phyloP scores from a whole-genome alignment of 1,140 invertebrate genomes.

The Heliothis subflexa region DNA sequence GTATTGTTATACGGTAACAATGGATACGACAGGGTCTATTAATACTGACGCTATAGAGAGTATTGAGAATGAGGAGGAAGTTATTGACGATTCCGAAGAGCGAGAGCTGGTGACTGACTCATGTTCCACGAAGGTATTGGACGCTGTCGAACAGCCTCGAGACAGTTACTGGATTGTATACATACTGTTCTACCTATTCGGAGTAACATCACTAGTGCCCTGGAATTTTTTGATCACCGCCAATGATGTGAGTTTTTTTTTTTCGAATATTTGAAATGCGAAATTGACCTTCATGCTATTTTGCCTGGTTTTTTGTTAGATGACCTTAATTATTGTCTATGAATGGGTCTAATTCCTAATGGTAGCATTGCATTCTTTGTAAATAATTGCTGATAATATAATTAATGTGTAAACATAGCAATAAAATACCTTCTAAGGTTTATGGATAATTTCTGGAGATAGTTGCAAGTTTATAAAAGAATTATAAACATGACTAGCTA shows the following conservation, averaged over 20 bases:
- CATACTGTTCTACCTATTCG: slow-evolving; percentile 95
- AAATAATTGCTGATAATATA: neutral
- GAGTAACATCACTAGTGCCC: slow-evolving; percentile 95
- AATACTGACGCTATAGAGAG: slow-evolving; percentile 74
- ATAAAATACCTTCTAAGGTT: neutral
- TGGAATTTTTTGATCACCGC: slow-evolving; percentile 99
- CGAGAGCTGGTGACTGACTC: slow-evolving; percentile 77
- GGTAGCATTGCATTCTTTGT: neutral
- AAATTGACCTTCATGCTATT: slow-evolving; percentile 7
- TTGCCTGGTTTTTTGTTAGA: neutral
- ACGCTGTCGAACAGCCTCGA: slow-evolving; percentile 82
- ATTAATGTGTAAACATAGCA: neutral
- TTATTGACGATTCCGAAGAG: slow-evolving; percentile 79
- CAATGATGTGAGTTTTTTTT: slow-evolving; percentile 92
- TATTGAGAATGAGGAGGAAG: slow-evolving; percentile 78
- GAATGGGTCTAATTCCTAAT: slow-evolving; percentile 1
- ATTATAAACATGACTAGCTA: too few relatives aligned
- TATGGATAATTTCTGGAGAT: too few relatives aligned
- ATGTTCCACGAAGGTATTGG: slow-evolving; percentile 77
- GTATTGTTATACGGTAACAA: slow-evolving; percentile 48
- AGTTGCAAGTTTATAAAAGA: too few relatives aligned
- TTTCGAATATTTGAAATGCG: neutral
- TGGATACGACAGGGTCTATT: slow-evolving; percentile 77
- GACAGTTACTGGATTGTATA: slow-evolving; percentile 90
- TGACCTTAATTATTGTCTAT: slow-evolving; percentile 19